Evolutionary conservation across 2,113 vertebrate species (phyloP).

Genomic region (Leuciscus idus): DNA sequence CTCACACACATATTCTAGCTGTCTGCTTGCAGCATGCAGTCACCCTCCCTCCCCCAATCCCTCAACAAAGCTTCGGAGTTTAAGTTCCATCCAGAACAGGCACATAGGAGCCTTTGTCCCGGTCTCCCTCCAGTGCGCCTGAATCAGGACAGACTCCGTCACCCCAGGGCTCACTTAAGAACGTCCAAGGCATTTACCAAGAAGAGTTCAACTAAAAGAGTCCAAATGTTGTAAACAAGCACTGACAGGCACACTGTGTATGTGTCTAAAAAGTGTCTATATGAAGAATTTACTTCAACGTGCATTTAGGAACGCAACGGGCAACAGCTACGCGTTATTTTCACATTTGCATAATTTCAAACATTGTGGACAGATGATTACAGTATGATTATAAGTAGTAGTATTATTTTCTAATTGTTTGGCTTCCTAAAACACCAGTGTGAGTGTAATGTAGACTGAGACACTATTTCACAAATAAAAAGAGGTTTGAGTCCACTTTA

Average conservation of each 20-base stretch:
- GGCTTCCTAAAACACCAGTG: no score
- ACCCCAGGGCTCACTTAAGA: slow-evolving; percentile 6
- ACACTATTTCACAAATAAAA: no score
- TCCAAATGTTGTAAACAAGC: not conserved
- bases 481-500: no score
- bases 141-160: slow-evolving; percentile 11
- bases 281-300: not conserved
- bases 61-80: slow-evolving; percentile 12
- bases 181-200: not conserved
- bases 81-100: slow-evolving; percentile 25
- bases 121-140: slow-evolving; percentile 23
- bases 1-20: slow-evolving; percentile 10
- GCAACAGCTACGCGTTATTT: no score
- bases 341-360: no score
- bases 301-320: no score
- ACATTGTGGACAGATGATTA: no score
- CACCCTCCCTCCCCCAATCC: not conserved
- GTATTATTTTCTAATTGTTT: no score
- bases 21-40: not conserved
- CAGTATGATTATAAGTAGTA: no score
- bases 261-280: no score
- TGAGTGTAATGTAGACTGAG: no score
- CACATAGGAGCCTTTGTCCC: slow-evolving; percentile 57
- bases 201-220: not conserved
- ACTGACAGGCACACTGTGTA: not conserved